Conservation (phyloP, 2,888 invertebrate genomes). For the Chloromyia formosa region DNA sequence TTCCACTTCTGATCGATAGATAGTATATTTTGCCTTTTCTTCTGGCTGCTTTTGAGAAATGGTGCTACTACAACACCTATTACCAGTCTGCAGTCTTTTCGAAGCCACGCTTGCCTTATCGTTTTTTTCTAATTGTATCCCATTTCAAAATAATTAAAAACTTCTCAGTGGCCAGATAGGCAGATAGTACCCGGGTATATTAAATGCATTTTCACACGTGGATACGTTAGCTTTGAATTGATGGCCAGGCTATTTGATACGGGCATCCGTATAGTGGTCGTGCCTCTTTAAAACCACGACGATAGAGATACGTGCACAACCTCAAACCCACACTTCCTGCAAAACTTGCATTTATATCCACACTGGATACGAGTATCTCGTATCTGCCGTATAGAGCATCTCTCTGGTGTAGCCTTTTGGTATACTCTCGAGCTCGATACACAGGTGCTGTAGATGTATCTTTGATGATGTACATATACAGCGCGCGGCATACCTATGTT, state of each 20-base stretch:
- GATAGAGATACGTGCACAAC: constrained; percentile 1
- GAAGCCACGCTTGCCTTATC: not conserved
- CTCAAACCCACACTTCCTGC: constrained; percentile 32
- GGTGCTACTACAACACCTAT: constrained; percentile 4
- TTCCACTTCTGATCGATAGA: not conserved
- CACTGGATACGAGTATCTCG: too few species aligned
- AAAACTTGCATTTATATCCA: not conserved
- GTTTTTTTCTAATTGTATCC: constrained; percentile 32
- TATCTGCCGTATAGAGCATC: constrained; percentile 23
- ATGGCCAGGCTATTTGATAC: not conserved
- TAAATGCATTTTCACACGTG: constrained; percentile 4
- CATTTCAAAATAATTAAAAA: constrained; percentile 27
- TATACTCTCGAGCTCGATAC: not conserved
- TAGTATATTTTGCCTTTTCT: not conserved
- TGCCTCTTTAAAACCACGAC: not conserved
- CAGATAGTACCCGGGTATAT: not conserved
- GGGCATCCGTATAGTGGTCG: not conserved
- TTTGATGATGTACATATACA: too few species aligned
- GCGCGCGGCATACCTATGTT: not conserved
- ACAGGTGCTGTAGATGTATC: constrained; percentile 4
- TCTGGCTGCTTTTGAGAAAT: constrained; percentile 5
- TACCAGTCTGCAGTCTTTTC: not conserved
- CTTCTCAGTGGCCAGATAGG: not conserved
- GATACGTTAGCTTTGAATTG: not conserved
- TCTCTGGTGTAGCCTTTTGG: not conserved